Percentiles rank a stretch among this genome's conserved stretches.
Conservation (phyloP, 2,888 invertebrate genomes). For the Tenthredo mesomela region DNA sequence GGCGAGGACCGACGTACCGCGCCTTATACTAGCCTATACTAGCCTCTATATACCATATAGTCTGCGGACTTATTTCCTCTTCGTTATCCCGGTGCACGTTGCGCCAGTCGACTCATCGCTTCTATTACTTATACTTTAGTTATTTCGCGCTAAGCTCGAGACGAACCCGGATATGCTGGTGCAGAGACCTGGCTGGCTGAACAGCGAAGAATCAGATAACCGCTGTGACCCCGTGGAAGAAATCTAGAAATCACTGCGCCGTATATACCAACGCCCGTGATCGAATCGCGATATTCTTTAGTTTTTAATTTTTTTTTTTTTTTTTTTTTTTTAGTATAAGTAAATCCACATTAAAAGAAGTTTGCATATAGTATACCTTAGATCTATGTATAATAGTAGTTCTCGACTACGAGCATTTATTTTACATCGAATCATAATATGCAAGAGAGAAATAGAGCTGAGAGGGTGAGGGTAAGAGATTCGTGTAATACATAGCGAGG, state of each 20-base stretch:
- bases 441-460: neutral
- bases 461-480: neutral
- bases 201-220: constrained; percentile 45
- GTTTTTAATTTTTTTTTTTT: no score
- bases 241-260: constrained; percentile 37
- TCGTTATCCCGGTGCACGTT: neutral
- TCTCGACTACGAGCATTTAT: no score
- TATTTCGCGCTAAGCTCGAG: neutral
- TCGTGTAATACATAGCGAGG: neutral
- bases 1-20: neutral
- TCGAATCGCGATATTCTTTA: constrained; percentile 1
- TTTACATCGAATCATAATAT: neutral
- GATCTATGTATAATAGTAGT: no score
- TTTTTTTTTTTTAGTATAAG: no score
- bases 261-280: neutral
- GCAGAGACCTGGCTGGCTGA: neutral
- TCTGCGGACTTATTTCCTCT: neutral
- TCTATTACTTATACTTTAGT: neutral
- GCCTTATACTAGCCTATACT: no score
- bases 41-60: no score
- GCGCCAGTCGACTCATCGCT: neutral
- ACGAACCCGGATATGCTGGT: constrained; percentile 40
- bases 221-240: constrained; percentile 19
- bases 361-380: no score
- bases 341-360: neutral